Percentiles rank a stretch among this genome's conserved stretches.
Evolutionary conservation across 2,113 vertebrate genomes (phyloP).

Genomic region (Ondatra zibethicus): DNA sequence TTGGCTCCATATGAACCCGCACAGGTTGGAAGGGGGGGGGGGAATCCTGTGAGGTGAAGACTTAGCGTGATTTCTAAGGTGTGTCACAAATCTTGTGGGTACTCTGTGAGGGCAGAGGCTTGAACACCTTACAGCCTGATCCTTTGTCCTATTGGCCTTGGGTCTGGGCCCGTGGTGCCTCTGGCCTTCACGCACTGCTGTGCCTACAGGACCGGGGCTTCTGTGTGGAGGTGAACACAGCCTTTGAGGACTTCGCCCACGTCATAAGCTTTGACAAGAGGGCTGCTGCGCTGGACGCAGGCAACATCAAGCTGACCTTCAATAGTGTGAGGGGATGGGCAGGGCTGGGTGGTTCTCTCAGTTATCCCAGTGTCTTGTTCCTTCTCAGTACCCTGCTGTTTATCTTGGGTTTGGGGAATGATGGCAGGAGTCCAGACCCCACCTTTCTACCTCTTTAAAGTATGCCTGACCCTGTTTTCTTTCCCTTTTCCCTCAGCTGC

Average conservation of each 20-base stretch:
- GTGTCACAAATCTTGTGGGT: not conserved
- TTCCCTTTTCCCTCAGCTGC: constrained; percentile 75
- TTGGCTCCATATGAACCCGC: not conserved
- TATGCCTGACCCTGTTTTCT: constrained; percentile 14
- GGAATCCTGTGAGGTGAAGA: not conserved
- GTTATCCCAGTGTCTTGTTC: not conserved
- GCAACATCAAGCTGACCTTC: constrained; percentile 89
- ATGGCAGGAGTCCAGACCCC: constrained; percentile 12
- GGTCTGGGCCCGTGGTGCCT: not conserved
- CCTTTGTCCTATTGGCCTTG: constrained; percentile 18
- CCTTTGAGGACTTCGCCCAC: constrained; percentile 88
- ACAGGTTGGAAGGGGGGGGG: not conserved
- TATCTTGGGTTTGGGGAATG: constrained; percentile 4
- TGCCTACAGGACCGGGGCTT: constrained; percentile 85
- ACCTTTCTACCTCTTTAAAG: not conserved
- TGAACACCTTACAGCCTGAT: not conserved
- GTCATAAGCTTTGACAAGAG: constrained; percentile 89
- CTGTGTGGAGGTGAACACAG: constrained; percentile 87
- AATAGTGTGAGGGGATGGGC: constrained; percentile 84
- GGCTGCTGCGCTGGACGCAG: constrained; percentile 87
- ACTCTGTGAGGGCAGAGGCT: not conserved
- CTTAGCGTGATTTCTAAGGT: not conserved
- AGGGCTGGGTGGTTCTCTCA: not conserved
- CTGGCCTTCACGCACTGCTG: constrained; percentile 56
- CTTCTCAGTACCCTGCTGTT: constrained; percentile 18